phyloP scores from a whole-genome alignment of 2,113 vertebrate species.

The Platysternon megacephalum region DNA sequence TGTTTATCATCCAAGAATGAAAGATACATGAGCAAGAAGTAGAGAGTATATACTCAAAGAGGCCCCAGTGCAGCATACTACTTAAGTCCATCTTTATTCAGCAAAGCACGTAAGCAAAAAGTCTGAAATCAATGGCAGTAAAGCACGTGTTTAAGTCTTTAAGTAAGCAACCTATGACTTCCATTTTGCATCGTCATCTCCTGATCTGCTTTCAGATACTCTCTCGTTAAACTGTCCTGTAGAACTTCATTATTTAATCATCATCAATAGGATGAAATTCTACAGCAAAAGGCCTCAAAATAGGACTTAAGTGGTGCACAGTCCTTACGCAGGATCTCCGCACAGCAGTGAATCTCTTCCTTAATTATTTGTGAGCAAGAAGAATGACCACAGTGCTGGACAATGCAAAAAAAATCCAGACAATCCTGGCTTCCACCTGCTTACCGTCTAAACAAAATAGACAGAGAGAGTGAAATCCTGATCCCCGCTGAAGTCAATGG shows the following conservation, averaged over 20 bases:
- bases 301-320: background rate
- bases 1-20: background rate
- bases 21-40: constrained; percentile 24
- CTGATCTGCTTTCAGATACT: background rate
- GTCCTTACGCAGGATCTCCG: background rate
- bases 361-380: too few species aligned
- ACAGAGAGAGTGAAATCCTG: background rate
- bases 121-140: background rate
- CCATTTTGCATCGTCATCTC: background rate
- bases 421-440: background rate
- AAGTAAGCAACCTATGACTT: background rate
- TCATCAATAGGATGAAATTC: background rate
- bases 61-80: constrained; percentile 43
- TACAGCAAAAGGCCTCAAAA: background rate
- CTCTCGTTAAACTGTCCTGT: background rate
- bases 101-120: constrained; percentile 38
- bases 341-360: background rate
- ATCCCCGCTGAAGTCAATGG: rapidly evolving
- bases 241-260: background rate
- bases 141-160: background rate
- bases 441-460: background rate
- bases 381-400: background rate
- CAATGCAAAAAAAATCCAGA: too few species aligned
- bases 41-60: constrained; percentile 58
- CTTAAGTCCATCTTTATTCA: constrained; percentile 42